phyloP scores from a whole-genome alignment of 2,888 invertebrate genomes.

The Acanthoscelides obtectus region DNA sequence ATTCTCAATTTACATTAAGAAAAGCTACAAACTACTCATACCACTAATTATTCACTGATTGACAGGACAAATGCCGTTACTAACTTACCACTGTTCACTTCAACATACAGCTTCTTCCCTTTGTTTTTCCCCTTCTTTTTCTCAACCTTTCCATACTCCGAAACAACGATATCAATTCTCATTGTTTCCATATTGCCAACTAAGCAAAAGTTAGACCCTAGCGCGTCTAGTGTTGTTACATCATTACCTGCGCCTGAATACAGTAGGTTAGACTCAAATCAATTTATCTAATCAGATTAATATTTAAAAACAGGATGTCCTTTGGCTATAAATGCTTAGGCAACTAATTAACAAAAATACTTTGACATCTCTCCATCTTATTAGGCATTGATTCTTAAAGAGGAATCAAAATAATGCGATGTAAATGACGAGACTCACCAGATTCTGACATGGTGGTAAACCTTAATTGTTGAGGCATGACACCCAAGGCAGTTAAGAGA shows the following conservation, averaged over 20 bases:
- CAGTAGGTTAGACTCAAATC: not conserved
- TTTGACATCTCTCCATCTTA: too few species aligned
- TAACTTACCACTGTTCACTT: slow-evolving; percentile 34
- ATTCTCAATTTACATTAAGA: too few species aligned
- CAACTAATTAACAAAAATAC: too few species aligned
- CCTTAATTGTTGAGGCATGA: slow-evolving; percentile 82
- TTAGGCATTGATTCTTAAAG: not conserved
- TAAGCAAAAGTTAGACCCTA: slow-evolving; percentile 81
- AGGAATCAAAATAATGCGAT: slow-evolving; percentile 5
- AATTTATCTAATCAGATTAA: not conserved
- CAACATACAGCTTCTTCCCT: slow-evolving; percentile 40
- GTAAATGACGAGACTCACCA: slow-evolving; percentile 25
- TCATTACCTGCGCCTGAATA: slow-evolving; percentile 51
- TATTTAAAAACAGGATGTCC: too few species aligned
- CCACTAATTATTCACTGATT: too few species aligned
- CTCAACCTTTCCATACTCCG: slow-evolving; percentile 70
- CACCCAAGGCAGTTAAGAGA: slow-evolving; percentile 80
- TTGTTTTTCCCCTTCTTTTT: slow-evolving; percentile 53
- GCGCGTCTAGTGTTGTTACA: slow-evolving; percentile 73
- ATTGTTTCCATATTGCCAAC: slow-evolving; percentile 82
- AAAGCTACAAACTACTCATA: too few species aligned
- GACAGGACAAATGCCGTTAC: not conserved
- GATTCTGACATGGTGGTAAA: slow-evolving; percentile 44
- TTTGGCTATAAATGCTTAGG: too few species aligned
- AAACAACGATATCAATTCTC: slow-evolving; percentile 91